A percentile compares a stretch with the other conserved stretches of the same genome.
Conservation (phyloP, 2,113 vertebrate genomes). For the Catharus minimus region DNA sequence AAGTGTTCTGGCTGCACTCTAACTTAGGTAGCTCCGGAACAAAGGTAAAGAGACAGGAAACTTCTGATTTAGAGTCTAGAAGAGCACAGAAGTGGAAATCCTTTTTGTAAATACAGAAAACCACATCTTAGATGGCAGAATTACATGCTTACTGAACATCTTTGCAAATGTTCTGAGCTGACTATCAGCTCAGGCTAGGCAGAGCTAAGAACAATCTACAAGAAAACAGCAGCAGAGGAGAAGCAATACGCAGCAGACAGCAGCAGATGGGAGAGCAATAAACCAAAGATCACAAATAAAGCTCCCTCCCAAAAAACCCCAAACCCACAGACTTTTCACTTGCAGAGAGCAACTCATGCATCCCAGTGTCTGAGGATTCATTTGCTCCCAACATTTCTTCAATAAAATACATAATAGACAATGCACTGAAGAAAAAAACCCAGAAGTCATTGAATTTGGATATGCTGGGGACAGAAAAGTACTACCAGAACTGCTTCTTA, state of each 20-base stretch:
- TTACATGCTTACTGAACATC: not conserved
- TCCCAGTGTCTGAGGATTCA: not conserved
- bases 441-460: not conserved
- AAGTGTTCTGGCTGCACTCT: not conserved
- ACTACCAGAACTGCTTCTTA: not conserved
- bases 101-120: not conserved
- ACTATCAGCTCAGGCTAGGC: not conserved
- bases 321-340: fast-evolving
- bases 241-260: not conserved
- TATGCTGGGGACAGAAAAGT: not conserved
- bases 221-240: not conserved
- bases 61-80: not conserved
- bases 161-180: not conserved
- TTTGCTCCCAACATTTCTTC: not conserved
- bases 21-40: not conserved
- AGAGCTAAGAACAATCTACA: not conserved
- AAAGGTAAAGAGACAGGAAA: not conserved
- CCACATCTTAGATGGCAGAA: not conserved
- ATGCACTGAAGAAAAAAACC: not conserved
- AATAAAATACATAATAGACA: not conserved
- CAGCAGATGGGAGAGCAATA: not conserved
- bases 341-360: not conserved
- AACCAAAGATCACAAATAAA: not conserved
- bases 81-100: not conserved
- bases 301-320: fast-evolving